Base-by-base conservation (phyloP, 2,797 vertebrate genomes). In the Pempheris klunzingeri region DNA sequence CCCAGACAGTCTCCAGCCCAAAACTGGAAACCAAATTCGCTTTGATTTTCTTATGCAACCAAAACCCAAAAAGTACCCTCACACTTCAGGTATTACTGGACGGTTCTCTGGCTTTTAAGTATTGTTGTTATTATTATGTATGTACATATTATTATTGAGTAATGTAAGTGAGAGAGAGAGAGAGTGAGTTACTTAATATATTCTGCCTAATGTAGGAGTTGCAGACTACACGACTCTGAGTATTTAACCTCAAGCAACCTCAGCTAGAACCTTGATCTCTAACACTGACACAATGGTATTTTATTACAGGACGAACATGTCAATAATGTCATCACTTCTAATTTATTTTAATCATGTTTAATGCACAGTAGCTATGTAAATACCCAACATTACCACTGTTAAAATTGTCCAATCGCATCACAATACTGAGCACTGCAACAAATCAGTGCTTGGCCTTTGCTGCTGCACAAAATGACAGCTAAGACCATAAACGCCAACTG, bases 21-120 rank as follows among this genome's bases (percentile, higher is more conserved):
- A 49, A 28, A 71, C 18, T 57, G 18, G 41, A 72, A 63, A 70
- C n/a, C 3, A 11, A 63, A 50, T 57, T 54, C 2, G 8, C 43
- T 72, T 84, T 62, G 47, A 72, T 78, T 80, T 82, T 72, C 20
- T 63, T 61, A 32, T 61, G 49, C 50, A 85, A 68, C 59, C 46
- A 77, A 28, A 71, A 44, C 10, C 14, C 38, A 26, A 66, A 75
- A 57, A 63, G 11, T 46, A 24, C 6, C 18, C 5, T 54, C 43
- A 10, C 28, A 58, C 66, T 60, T 74, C 24, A 64, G 39, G 73
- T 30, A 15, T 1, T 7, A 69, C 38, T 5, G 0, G 36, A 63
- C 20, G 12, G 43, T 64, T 18, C 34, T 52, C 4, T 0, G 22
- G 41, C 30, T 34, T 73, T 55, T 34, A 14, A 52, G 24, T 32